Evolutionary conservation across 2,888 invertebrate genomes (phyloP), one percentile per base, ranked within the genome.

Genomic region (Auanema freiburgensis): DNA sequence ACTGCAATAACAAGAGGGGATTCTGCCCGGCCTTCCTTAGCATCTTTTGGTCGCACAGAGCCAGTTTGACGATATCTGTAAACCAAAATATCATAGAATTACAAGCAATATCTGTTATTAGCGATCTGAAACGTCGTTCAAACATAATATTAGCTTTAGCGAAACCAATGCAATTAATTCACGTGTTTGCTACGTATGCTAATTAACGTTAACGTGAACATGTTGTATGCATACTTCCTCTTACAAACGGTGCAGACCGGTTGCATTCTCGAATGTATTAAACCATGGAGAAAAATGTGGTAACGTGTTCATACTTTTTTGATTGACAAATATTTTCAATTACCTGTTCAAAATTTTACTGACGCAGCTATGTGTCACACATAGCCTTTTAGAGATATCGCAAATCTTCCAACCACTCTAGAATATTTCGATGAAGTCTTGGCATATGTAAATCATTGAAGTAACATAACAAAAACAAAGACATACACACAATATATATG

Each of bases 401-500:
- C 82, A 82, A 21, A 82, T 82, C 63, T 80, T 80, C 81, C 82
- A 82, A 6, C 80, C 80, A 24, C 63, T 69, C 71, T 78, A 67
- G 51, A 68, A 33, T 33, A 33, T 33, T 10, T 52, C 16, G 24
- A n/a, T 52, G 6, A 5, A 46, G 21, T 5, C 46, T 46, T 46
- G 16, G 46, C 6, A 23, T n/a, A 43, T 33, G 8, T 3, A 8
- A 33, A 33, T n/a, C n/a, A n/a, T 33, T 33, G 4, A 8, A 33
- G 33, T 8, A 33, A 33, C 8, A 33, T 33, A 5, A 33, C 8
- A 3, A 6, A 8, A 21, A 21, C 46, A 46, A 8, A 46, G 21
- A 18, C 18, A 16, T 46, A 8, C 8, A 43, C 14, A 43, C 14
- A 14, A 12, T 14, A 43, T 46, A 14, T 8, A 11, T 52, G 5